Conservation (phyloP, 2,888 invertebrate genomes). For the Acleris laterana region DNA sequence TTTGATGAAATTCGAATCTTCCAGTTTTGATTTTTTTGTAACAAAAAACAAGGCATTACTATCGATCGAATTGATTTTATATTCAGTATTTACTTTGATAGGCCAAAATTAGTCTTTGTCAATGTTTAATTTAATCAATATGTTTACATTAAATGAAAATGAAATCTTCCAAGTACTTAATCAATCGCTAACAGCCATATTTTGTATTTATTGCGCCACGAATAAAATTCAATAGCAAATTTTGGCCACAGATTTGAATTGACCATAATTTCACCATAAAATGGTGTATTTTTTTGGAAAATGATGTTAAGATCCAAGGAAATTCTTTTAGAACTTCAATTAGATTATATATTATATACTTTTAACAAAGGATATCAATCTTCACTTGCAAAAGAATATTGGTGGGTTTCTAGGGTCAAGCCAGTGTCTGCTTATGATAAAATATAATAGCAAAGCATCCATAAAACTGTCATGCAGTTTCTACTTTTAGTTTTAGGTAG, state of each 20-base stretch:
- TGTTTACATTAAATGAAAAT: constrained; percentile 12
- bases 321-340: constrained; percentile 26
- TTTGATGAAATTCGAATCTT: constrained; percentile 48
- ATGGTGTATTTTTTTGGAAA: constrained; percentile 23
- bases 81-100: constrained; percentile 41
- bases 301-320: constrained; percentile 16
- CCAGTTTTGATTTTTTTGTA: constrained; percentile 13
- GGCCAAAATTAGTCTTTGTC: constrained; percentile 46
- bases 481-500: constrained; percentile 4
- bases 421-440: neutral
- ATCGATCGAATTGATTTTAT: constrained; percentile 19
- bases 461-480: neutral
- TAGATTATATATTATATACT: constrained; percentile 15
- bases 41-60: constrained; percentile 14
- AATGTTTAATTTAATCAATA: constrained; percentile 35
- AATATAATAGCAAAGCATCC: neutral
- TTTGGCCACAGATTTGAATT: constrained; percentile 43
- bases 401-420: constrained; percentile 4
- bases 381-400: constrained; percentile 30
- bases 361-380: constrained; percentile 18
- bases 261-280: constrained; percentile 43
- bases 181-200: constrained; percentile 15
- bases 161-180: constrained; percentile 14
- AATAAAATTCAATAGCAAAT: constrained; percentile 36
- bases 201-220: constrained; percentile 5